Conservation (phyloP, 1,140 invertebrate species). For the Chironomus tepperi region DNA sequence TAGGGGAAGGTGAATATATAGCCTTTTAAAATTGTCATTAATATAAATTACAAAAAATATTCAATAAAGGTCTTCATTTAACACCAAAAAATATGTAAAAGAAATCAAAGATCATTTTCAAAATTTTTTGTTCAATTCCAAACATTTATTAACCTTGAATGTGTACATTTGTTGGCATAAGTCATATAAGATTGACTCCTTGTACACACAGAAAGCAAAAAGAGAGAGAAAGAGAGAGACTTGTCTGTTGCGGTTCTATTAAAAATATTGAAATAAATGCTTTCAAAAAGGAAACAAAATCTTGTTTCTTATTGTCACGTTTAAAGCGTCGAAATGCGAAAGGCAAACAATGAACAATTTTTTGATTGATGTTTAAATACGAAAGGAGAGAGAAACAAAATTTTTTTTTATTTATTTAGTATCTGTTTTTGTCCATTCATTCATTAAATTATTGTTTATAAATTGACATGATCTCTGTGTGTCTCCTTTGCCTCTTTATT, state of each 20-base stretch:
- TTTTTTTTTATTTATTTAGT: not conserved
- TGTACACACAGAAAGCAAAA: not conserved
- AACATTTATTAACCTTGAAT: not conserved
- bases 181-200: not conserved
- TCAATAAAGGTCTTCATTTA: not conserved
- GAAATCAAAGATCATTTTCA: not conserved
- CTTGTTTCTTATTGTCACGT: not conserved
- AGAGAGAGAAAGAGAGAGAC: not conserved
- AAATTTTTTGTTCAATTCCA: not conserved
- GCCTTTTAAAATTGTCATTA: not conserved
- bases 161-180: not conserved
- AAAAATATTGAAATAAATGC: not conserved
- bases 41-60: not conserved
- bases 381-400: not conserved
- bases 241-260: not conserved
- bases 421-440: not conserved
- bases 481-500: not conserved
- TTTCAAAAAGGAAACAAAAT: not conserved
- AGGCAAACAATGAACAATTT: constrained; percentile 2
- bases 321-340: constrained; percentile 1
- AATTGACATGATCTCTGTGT: constrained; percentile 7
- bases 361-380: constrained; percentile 14
- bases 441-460: not conserved
- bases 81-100: not conserved
- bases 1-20: too few species aligned